These are phyloP conservation scores for Brachionus calyciflorus DNA, from an alignment of 1,140 invertebrate genomes.

Conservation along the genomic window DNA sequence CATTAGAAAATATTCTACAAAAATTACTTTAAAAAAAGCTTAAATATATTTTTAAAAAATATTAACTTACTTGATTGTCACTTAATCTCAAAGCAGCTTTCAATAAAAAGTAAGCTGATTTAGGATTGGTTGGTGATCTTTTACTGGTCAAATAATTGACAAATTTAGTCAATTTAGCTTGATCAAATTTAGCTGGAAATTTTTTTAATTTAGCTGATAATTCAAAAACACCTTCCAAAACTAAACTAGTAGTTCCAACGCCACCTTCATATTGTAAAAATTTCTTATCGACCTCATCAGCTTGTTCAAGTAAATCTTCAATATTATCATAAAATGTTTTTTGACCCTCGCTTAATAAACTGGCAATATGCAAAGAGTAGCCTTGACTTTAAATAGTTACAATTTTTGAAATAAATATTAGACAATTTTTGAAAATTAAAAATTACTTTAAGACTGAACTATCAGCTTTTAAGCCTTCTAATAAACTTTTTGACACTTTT, in stretches of 20 bases:
- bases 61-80: neutral
- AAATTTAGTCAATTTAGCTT: conserved; percentile 81
- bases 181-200: conserved; percentile 64
- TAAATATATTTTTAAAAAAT: too few species aligned
- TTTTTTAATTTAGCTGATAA: conserved; percentile 70
- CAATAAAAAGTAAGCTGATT: conserved; percentile 10
- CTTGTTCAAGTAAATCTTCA: conserved; percentile 85
- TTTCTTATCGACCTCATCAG: conserved; percentile 86
- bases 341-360: conserved; percentile 67
- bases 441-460: conserved; percentile 41
- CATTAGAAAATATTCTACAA: too few species aligned
- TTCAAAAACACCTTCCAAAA: conserved; percentile 73
- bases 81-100: neutral
- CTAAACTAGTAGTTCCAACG: conserved; percentile 67
- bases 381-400: conserved; percentile 68
- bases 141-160: conserved; percentile 72
- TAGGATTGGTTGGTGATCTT: conserved; percentile 64
- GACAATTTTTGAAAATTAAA: neutral
- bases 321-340: conserved; percentile 70
- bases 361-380: conserved; percentile 76
- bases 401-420: neutral
- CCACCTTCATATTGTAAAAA: conserved; percentile 86
- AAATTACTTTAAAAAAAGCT: neutral
- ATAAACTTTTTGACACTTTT: neutral
- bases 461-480: conserved; percentile 35